Evolutionary conservation across 2,888 invertebrate species (phyloP).

Genomic region (Dexiosoma caninum): DNA sequence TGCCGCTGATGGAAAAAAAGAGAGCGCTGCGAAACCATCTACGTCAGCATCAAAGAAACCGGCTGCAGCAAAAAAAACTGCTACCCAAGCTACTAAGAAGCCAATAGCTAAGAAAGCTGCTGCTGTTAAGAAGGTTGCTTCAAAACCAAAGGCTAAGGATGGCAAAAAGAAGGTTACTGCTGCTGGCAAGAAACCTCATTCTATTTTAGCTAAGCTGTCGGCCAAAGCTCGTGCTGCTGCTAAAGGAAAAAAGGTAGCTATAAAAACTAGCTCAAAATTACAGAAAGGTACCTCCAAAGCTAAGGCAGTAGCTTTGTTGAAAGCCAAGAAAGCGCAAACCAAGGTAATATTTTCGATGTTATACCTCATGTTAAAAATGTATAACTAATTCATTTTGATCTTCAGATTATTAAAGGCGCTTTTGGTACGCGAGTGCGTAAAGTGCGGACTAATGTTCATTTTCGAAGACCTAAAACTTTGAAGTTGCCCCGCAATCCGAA

Average conservation of each 20-base stretch:
- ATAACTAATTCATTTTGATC: conserved; percentile 68
- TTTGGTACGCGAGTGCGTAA: conserved; percentile 92
- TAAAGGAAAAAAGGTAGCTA: conserved; percentile 74
- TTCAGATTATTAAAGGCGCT: conserved; percentile 91
- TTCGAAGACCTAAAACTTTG: conserved; percentile 96
- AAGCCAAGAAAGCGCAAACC: conserved; percentile 90
- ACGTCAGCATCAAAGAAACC: conserved; percentile 73
- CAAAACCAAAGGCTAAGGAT: conserved; percentile 75
- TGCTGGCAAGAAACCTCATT: conserved; percentile 77
- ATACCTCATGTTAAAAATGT: no score
- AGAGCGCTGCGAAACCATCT: conserved; percentile 73
- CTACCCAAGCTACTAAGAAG: conserved; percentile 60
- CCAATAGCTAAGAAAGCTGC: conserved; percentile 76
- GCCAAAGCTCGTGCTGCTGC: conserved; percentile 77
- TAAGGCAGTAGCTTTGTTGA: conserved; percentile 81
- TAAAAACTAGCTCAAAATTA: conserved; percentile 72
- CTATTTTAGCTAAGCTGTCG: conserved; percentile 75
- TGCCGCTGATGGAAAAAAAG: conserved; percentile 77
- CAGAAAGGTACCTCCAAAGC: conserved; percentile 81
- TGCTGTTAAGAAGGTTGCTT: conserved; percentile 74
- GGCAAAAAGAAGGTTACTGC: conserved; percentile 74
- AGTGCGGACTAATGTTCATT: conserved; percentile 96
- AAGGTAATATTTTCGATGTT: conserved; percentile 81
- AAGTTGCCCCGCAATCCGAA: conserved; percentile 94
- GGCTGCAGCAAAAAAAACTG: conserved; percentile 78